Evolutionary conservation across 2,113 vertebrate species (phyloP).

Genomic region (Pycnonotus jocosus): DNA sequence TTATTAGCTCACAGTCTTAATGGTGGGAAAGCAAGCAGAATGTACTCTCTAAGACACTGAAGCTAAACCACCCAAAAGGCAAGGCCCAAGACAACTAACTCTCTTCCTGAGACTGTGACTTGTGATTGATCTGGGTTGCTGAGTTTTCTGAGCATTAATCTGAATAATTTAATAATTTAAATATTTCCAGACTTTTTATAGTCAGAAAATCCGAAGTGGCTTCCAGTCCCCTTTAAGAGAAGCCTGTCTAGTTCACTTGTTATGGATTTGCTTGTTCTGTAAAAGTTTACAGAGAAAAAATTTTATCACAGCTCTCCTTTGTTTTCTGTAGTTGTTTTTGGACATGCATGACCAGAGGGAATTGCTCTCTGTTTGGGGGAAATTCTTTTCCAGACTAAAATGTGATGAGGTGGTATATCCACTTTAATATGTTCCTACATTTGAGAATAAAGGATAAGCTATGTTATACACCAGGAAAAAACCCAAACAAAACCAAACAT

Average conservation of each 20-base stretch:
- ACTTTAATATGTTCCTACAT: not conserved
- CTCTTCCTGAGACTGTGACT: not conserved
- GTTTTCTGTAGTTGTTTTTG: not conserved
- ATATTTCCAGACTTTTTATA: not conserved
- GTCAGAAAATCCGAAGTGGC: not conserved
- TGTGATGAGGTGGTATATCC: not conserved
- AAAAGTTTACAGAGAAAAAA: not conserved
- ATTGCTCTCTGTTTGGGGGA: not conserved
- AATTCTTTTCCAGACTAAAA: not conserved
- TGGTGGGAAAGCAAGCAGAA: not conserved
- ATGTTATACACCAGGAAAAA: not conserved
- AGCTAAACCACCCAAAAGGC: not conserved
- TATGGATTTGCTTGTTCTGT: not conserved
- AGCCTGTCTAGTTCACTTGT: not conserved
- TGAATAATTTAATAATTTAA: not conserved
- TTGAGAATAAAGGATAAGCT: slow-evolving; percentile 8
- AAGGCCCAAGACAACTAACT: not conserved
- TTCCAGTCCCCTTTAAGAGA: not conserved
- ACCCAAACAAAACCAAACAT: not conserved
- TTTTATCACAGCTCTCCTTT: not conserved
- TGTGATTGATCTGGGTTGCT: not conserved
- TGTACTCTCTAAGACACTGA: accelerated
- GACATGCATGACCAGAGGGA: not conserved
- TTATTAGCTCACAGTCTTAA: not conserved
- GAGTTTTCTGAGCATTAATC: not conserved